Percentiles rank a stretch among this genome's conserved stretches.
Conservation (phyloP, 2,113 vertebrate genomes). For the Puma concolor region DNA sequence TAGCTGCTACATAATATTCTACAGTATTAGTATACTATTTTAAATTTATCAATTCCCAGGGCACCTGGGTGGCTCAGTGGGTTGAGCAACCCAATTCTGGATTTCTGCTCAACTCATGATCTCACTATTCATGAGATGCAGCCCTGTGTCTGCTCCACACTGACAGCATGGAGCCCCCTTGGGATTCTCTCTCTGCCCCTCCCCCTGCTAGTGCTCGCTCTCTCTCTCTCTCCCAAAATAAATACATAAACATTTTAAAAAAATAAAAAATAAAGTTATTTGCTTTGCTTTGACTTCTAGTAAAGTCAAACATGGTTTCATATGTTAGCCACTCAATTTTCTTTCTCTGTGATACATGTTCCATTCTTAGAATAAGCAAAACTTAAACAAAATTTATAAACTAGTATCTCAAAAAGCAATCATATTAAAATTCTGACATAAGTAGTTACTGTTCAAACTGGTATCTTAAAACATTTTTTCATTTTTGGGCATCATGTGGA, state of each 20-base stretch:
- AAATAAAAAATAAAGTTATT: neutral
- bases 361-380: constrained; percentile 4
- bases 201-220: too few species aligned
- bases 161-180: too few species aligned
- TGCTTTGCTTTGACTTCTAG: neutral
- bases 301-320: neutral
- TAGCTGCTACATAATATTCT: neutral
- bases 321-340: neutral
- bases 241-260: too few species aligned
- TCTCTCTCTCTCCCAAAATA: too few species aligned
- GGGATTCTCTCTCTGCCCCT: too few species aligned
- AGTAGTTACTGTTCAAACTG: neutral
- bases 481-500: neutral
- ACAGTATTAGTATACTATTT: neutral
- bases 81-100: too few species aligned
- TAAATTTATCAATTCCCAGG: neutral
- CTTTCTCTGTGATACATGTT: neutral
- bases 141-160: too few species aligned
- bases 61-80: too few species aligned
- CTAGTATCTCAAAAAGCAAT: neutral
- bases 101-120: too few species aligned
- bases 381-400: neutral
- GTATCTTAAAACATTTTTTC: neutral
- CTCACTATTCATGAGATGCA: too few species aligned
- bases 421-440: neutral